Conservation (phyloP, 2,888 invertebrate species). For the Punctoribates punctum region DNA sequence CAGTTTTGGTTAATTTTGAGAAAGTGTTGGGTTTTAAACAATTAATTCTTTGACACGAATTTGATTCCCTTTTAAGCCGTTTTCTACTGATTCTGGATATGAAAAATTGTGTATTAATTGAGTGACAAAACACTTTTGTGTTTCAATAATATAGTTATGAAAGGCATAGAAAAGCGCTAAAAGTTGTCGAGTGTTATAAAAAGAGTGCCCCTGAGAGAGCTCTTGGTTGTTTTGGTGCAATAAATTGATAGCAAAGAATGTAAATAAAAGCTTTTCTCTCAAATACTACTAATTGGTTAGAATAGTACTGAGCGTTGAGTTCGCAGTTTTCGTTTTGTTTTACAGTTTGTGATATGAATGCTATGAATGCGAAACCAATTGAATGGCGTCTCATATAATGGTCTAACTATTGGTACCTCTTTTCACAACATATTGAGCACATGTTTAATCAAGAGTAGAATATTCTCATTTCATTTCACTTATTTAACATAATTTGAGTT, state of each 20-base stretch:
- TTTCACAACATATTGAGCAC: neutral
- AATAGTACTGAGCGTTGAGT: neutral
- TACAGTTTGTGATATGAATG: neutral
- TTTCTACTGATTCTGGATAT: too few relatives aligned
- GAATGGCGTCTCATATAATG: conserved; percentile 11
- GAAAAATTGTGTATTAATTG: too few relatives aligned
- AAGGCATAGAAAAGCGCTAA: too few relatives aligned
- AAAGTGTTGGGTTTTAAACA: too few relatives aligned
- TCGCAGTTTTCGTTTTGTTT: neutral
- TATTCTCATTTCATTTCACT: neutral
- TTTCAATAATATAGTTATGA: too few relatives aligned
- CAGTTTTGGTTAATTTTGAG: too few relatives aligned
- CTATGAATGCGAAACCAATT: neutral
- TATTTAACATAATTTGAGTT: neutral
- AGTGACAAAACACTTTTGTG: too few relatives aligned
- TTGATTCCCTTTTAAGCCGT: too few relatives aligned
- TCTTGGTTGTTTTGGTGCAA: neutral
- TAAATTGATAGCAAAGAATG: conserved; percentile 5
- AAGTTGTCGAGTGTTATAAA: too few relatives aligned
- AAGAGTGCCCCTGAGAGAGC: too few relatives aligned
- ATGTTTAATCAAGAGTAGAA: neutral
- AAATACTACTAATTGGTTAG: neutral
- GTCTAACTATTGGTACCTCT: neutral
- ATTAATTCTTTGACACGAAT: too few relatives aligned
- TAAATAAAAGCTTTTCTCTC: neutral